Conservation (phyloP, 2,888 invertebrate genomes). For the Lepidonotus clava region DNA sequence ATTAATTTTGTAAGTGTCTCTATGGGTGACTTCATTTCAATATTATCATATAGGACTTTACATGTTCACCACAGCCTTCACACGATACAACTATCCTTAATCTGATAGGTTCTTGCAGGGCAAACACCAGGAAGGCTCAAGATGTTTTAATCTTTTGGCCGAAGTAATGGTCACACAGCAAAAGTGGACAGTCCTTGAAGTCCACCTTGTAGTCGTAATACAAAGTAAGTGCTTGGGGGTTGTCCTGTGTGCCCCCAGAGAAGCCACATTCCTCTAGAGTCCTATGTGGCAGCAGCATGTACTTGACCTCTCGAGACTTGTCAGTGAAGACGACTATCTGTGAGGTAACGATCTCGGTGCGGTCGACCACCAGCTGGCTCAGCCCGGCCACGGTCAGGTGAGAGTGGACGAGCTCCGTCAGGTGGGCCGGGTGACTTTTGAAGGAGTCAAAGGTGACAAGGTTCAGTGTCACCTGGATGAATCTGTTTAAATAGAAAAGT, state of each 20-base stretch:
- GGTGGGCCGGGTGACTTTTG: constrained; percentile 73
- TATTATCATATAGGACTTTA: too few species aligned
- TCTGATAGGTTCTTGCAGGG: too few species aligned
- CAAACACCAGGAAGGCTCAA: too few species aligned
- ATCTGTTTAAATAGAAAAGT: too few species aligned
- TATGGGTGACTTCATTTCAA: too few species aligned
- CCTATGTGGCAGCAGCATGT: constrained; percentile 69
- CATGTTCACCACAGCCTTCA: too few species aligned
- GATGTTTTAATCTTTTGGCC: constrained; percentile 56
- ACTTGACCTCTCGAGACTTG: constrained; percentile 70
- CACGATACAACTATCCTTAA: too few species aligned
- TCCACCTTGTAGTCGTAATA: constrained; percentile 78
- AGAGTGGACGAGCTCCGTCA: constrained; percentile 73
- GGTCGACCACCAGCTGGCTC: constrained; percentile 71
- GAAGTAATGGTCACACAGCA: constrained; percentile 78
- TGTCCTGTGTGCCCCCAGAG: constrained; percentile 69
- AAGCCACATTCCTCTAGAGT: constrained; percentile 74
- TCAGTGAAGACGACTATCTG: constrained; percentile 76
- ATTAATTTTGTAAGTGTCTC: too few species aligned
- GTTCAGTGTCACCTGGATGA: constrained; percentile 70
- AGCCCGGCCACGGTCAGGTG: constrained; percentile 73
- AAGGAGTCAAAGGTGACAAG: constrained; percentile 76
- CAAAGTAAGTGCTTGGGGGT: constrained; percentile 72
- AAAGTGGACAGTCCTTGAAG: constrained; percentile 76
- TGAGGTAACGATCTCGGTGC: constrained; percentile 72